Percentiles rank a stretch among this genome's conserved stretches.
Conservation (phyloP, 2,888 invertebrate genomes). For the Acanthosepion pharaonis region DNA sequence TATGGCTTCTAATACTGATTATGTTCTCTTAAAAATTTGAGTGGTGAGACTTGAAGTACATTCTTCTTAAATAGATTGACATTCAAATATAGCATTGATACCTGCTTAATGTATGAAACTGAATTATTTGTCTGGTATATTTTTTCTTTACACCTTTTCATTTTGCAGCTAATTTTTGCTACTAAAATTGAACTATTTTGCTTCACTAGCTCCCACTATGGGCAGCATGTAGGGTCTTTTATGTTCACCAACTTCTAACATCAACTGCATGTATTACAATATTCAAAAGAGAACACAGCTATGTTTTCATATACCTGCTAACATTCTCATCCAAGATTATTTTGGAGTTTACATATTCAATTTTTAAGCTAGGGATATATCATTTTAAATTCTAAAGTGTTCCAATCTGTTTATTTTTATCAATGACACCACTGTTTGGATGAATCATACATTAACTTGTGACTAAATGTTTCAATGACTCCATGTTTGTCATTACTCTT, state of each 20-base stretch:
- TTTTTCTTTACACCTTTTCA: background rate
- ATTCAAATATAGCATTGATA: background rate
- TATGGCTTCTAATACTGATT: background rate
- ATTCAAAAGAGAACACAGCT: background rate
- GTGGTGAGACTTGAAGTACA: background rate
- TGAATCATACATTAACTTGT: no score
- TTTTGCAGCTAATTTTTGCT: slow-evolving; percentile 6
- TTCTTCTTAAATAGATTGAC: background rate
- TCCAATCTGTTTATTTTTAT: no score
- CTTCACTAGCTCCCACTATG: background rate
- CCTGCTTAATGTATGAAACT: background rate
- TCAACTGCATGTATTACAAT: background rate
- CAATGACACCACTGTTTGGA: no score
- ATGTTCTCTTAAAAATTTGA: background rate
- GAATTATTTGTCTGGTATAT: background rate
- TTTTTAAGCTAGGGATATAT: background rate
- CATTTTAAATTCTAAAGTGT: background rate
- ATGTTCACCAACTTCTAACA: background rate
- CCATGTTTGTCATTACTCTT: no score
- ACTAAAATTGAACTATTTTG: background rate
- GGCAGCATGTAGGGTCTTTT: slow-evolving; percentile 6
- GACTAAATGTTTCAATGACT: no score
- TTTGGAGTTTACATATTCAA: background rate
- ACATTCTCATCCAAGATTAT: background rate
- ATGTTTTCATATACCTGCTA: background rate